Percentiles rank a stretch among this genome's conserved stretches.
These are phyloP conservation scores for Styela clava DNA, from an alignment of 23 tunicate species.

Conservation along the genomic window DNA sequence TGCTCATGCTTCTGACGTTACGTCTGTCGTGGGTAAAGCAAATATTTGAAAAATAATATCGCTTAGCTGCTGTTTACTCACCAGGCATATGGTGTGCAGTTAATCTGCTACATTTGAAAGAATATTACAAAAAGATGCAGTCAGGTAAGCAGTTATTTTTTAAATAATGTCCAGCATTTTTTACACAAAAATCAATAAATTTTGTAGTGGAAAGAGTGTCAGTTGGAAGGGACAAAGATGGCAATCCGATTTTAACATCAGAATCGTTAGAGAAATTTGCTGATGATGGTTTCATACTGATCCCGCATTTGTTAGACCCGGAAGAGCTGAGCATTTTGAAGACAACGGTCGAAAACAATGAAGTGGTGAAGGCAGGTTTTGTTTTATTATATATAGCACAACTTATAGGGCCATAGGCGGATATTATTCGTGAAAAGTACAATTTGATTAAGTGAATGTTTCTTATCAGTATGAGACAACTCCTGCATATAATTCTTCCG, in stretches of 20 bases:
- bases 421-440: neutral
- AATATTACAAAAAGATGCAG: too few species aligned
- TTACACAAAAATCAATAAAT: too few species aligned
- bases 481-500: neutral
- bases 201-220: neutral
- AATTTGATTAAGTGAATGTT: neutral
- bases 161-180: too few species aligned
- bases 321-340: neutral
- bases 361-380: conserved; percentile 1
- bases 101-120: too few species aligned
- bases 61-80: too few species aligned
- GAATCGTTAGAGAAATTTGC: neutral
- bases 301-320: neutral
- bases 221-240: conserved; percentile 1
- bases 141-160: too few species aligned
- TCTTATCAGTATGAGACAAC: too few species aligned
- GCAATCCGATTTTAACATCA: neutral
- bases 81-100: too few species aligned
- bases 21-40: too few species aligned
- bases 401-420: too few species aligned
- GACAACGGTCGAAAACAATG: conserved; percentile 10
- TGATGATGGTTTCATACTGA: conserved; percentile 5
- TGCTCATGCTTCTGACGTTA: too few species aligned
- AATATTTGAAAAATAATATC: too few species aligned
- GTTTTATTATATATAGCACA: neutral